Evolutionary conservation across 1,140 invertebrate species (phyloP).

Genomic region (Delia radicum): DNA sequence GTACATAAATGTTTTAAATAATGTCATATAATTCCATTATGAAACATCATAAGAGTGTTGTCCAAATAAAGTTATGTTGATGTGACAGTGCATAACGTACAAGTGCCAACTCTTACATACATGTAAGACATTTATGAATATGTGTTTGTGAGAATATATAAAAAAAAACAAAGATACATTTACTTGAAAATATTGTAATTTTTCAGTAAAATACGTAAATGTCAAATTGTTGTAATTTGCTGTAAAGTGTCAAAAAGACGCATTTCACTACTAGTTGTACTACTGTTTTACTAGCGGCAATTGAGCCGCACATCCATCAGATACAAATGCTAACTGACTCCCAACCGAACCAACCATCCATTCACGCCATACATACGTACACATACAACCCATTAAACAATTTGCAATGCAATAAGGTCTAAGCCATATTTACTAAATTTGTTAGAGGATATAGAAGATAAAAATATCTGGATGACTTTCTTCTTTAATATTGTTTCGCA

Average conservation of each 20-base stretch:
- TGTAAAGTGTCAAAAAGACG: slow-evolving; percentile 22
- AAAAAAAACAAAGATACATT: background rate
- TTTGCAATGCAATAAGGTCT: too few relatives aligned
- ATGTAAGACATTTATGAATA: background rate
- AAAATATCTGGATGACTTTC: too few relatives aligned
- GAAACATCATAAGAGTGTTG: slow-evolving; percentile 10
- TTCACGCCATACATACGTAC: background rate
- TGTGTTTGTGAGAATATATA: background rate
- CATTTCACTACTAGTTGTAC: slow-evolving; percentile 9
- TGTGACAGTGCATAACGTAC: background rate
- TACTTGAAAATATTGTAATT: background rate
- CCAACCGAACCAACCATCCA: background rate
- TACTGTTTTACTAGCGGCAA: background rate
- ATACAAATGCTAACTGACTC: slow-evolving; percentile 16
- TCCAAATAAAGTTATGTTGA: slow-evolving; percentile 19
- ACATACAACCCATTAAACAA: too few relatives aligned
- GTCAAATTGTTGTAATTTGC: slow-evolving; percentile 22
- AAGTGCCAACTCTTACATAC: background rate
- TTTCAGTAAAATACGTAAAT: background rate
- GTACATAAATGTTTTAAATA: too few relatives aligned
- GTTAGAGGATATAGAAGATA: too few relatives aligned
- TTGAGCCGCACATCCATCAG: slow-evolving; percentile 21
- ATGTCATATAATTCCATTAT: slow-evolving; percentile 8
- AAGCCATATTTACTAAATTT: too few relatives aligned
- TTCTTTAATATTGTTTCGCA: too few relatives aligned